A percentile compares a stretch with the other conserved stretches of the same genome.
These are phyloP conservation scores for Cephalophus harveyi DNA, from an alignment of 2,113 vertebrate genomes.

Conservation along the genomic window DNA sequence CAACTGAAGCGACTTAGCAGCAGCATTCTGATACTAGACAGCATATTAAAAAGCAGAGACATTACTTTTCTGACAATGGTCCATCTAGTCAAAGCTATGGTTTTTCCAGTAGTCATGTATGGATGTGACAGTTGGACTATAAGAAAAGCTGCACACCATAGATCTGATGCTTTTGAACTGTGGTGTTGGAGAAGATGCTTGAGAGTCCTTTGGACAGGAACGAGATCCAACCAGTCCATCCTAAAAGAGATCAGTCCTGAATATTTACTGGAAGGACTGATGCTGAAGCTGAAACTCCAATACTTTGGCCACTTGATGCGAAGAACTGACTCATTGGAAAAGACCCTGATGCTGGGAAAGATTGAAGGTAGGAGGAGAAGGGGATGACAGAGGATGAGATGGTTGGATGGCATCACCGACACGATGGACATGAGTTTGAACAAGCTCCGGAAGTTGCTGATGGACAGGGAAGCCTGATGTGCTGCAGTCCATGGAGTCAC, in stretches of 20 bases:
- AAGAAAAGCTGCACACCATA: background rate
- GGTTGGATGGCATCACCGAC: background rate
- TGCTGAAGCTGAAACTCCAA: background rate
- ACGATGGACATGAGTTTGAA: background rate
- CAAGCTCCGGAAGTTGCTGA: background rate
- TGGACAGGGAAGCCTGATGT: fast-evolving
- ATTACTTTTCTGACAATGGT: background rate
- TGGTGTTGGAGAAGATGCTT: background rate
- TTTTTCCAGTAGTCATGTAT: background rate
- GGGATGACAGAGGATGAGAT: background rate
- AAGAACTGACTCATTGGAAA: background rate
- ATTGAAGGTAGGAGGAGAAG: background rate
- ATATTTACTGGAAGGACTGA: background rate
- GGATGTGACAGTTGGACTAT: background rate
- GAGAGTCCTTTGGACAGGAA: background rate
- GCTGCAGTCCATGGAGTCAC: background rate
- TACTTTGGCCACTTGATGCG: background rate
- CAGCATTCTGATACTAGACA: background rate
- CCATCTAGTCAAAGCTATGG: background rate
- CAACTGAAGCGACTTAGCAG: too few relatives aligned
- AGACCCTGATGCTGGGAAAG: background rate
- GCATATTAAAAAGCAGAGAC: background rate
- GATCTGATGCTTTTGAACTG: background rate
- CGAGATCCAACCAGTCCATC: background rate
- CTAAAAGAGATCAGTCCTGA: background rate